phyloP scores from a whole-genome alignment of 2,113 vertebrate genomes.

The Sinocyclocheilus maitianheensis region DNA sequence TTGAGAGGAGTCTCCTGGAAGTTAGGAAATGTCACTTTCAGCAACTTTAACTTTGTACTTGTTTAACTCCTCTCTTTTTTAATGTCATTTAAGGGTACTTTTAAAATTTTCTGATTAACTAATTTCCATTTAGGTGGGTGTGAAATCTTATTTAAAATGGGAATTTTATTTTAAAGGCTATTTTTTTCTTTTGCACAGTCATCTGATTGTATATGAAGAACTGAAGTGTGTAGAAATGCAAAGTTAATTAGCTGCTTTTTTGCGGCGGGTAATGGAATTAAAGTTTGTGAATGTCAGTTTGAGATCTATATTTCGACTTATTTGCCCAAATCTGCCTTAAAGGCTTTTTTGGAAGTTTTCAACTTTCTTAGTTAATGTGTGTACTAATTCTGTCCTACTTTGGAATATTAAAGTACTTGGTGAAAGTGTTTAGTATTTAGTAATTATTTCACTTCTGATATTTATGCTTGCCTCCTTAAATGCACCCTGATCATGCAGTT shows the following conservation, averaged over 20 bases:
- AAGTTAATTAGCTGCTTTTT: constrained; percentile 7
- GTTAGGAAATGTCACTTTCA: background rate
- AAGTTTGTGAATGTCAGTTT: background rate
- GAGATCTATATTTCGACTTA: background rate
- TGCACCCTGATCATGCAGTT: background rate
- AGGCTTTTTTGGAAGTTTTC: background rate
- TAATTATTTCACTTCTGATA: background rate
- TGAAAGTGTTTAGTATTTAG: background rate
- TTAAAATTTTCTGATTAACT: background rate
- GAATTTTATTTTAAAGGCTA: background rate
- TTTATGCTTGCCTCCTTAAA: too few species aligned
- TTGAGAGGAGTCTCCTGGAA: background rate
- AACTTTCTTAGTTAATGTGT: background rate
- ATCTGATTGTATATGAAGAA: background rate
- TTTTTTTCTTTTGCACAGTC: constrained; percentile 1
- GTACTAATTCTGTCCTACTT: background rate
- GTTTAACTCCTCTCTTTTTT: background rate
- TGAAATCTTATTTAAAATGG: constrained; percentile 14
- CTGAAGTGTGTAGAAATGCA: background rate
- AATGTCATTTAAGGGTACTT: background rate
- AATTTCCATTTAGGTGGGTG: background rate
- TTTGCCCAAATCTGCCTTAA: background rate
- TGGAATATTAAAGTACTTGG: background rate
- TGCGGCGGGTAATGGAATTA: background rate
- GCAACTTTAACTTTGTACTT: constrained; percentile 1